phyloP scores from a whole-genome alignment of 2,113 vertebrate species.

The Lucifuga dentata region DNA sequence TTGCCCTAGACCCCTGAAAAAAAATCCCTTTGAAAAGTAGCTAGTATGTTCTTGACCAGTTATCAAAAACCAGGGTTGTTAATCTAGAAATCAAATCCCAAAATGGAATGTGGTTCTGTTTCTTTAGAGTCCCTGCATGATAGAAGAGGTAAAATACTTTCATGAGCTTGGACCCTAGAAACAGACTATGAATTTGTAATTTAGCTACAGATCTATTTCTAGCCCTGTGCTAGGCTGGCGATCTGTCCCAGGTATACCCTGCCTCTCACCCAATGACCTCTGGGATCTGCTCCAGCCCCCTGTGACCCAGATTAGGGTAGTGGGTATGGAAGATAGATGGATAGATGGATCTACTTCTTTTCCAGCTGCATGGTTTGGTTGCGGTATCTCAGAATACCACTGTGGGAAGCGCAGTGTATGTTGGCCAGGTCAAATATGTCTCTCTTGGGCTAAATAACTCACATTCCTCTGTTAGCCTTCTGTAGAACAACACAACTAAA shows the following conservation, averaged over 20 bases:
- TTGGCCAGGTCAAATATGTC: slow-evolving; percentile 9
- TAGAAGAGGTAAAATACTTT: slow-evolving; percentile 1
- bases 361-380: background rate
- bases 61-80: background rate
- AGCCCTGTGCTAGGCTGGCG: too few relatives aligned
- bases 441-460: slow-evolving; percentile 14
- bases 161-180: slow-evolving; percentile 2
- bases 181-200: background rate
- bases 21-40: slow-evolving; percentile 20
- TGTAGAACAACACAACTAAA: slow-evolving; percentile 2
- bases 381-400: slow-evolving; percentile 8
- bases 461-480: background rate
- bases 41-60: slow-evolving; percentile 6
- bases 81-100: background rate
- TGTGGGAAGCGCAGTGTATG: background rate
- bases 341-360: background rate
- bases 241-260: too few relatives aligned
- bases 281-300: too few relatives aligned
- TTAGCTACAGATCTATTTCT: background rate
- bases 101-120: slow-evolving; percentile 27
- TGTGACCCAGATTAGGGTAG: too few relatives aligned
- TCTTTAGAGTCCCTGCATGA: slow-evolving; percentile 3
- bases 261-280: too few relatives aligned
- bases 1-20: background rate
- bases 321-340: too few relatives aligned